Evolutionary conservation across 2,888 invertebrate species (phyloP).

Genomic region (Eupithecia vulgata): DNA sequence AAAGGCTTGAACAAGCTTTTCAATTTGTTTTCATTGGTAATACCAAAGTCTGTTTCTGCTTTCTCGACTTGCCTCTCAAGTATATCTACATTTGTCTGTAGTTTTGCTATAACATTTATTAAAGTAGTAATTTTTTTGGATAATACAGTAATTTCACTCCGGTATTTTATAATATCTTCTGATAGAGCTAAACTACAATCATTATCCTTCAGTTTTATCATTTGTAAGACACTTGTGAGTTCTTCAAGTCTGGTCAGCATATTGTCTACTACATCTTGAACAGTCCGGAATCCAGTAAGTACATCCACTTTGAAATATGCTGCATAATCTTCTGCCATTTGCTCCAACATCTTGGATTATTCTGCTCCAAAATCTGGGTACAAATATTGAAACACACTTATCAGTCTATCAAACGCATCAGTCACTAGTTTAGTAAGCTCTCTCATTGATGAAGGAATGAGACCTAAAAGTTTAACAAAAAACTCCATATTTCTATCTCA

Average conservation of each 20-base stretch:
- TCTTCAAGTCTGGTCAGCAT: constrained; percentile 87
- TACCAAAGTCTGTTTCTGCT: constrained; percentile 85
- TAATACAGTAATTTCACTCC: constrained; percentile 79
- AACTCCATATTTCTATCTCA: constrained; percentile 61
- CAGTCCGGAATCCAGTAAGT: constrained; percentile 81
- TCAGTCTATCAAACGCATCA: constrained; percentile 66
- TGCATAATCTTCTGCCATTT: constrained; percentile 81
- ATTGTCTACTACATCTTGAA: constrained; percentile 86
- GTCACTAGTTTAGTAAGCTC: constrained; percentile 71
- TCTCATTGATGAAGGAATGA: constrained; percentile 63
- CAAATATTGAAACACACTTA: constrained; percentile 71
- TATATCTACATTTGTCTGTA: constrained; percentile 79
- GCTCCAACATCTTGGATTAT: constrained; percentile 74
- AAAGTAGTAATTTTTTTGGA: constrained; percentile 83
- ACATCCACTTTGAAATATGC: constrained; percentile 83
- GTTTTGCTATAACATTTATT: constrained; percentile 78
- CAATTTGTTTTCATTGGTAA: constrained; percentile 82
- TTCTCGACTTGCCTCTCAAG: constrained; percentile 85
- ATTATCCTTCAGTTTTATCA: constrained; percentile 79
- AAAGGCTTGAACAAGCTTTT: constrained; percentile 86
- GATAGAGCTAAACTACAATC: constrained; percentile 76
- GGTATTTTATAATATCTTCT: constrained; percentile 81
- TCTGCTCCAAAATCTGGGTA: constrained; percentile 75
- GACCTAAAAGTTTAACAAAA: constrained; percentile 63
- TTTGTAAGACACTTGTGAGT: constrained; percentile 85